A percentile compares a stretch with the other conserved stretches of the same genome.
Conservation (phyloP, 2,888 invertebrate genomes). For the Apoda limacodes region DNA sequence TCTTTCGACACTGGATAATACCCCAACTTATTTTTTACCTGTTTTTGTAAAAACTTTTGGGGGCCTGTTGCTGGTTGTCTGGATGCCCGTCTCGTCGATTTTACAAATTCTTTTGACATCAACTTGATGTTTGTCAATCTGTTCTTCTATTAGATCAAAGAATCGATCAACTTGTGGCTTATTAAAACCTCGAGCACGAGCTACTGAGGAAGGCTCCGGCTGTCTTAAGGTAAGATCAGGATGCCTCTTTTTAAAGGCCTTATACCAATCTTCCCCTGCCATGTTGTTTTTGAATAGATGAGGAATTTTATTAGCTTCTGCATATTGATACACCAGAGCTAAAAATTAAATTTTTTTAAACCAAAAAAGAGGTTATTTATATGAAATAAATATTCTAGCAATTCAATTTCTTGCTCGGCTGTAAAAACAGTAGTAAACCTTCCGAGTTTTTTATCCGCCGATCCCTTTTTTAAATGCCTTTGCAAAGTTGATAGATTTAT, state of each 20-base stretch:
- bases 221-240: constrained; percentile 10
- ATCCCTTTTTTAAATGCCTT: too few relatives aligned
- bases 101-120: constrained; percentile 9
- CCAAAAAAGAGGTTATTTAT: constrained; percentile 12
- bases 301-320: constrained; percentile 10
- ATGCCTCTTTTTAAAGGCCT: constrained; percentile 9
- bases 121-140: constrained; percentile 9
- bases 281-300: constrained; percentile 6
- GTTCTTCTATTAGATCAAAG: constrained; percentile 6
- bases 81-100: constrained; percentile 11
- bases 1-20: too few relatives aligned
- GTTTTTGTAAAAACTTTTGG: constrained; percentile 9
- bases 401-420: too few relatives aligned
- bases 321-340: constrained; percentile 9
- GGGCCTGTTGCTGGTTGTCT: constrained; percentile 9
- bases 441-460: too few relatives aligned
- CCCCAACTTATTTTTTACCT: constrained; percentile 14
- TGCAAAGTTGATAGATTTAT: too few relatives aligned
- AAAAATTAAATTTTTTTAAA: constrained; percentile 10
- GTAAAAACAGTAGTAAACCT: too few relatives aligned
- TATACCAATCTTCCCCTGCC: constrained; percentile 5
- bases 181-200: constrained; percentile 10
- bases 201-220: constrained; percentile 10
- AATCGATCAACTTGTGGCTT: constrained; percentile 13
- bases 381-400: too few relatives aligned